Conservation (phyloP, 2,113 vertebrate species). For the Globicephala melas region DNA sequence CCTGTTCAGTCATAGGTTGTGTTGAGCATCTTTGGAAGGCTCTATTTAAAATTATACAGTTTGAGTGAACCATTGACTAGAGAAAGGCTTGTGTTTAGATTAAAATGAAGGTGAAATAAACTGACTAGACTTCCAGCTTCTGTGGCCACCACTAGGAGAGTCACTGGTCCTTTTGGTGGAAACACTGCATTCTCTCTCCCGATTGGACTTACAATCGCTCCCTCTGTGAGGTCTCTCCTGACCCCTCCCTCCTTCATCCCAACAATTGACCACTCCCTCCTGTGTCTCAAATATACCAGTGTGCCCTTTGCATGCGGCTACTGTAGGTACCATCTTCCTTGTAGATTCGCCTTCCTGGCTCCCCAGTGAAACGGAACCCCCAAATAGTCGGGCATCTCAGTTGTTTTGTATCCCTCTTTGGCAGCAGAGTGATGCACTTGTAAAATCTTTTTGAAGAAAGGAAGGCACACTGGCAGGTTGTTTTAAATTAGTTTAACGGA, state of each 20-base stretch:
- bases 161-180: not conserved
- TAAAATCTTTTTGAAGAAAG: not conserved
- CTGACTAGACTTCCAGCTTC: not conserved
- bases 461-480: not conserved
- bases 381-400: not conserved
- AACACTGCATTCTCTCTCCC: not conserved
- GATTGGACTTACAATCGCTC: not conserved
- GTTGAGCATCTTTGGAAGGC: not conserved
- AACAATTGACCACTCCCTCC: not conserved
- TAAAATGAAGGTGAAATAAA: not conserved
- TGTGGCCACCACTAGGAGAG: too few relatives aligned
- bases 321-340: not conserved
- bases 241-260: not conserved
- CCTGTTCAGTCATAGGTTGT: not conserved
- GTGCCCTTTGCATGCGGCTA: not conserved
- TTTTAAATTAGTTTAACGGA: not conserved
- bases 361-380: not conserved
- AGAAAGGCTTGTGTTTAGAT: not conserved
- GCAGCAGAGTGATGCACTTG: not conserved
- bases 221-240: not conserved
- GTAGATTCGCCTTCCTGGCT: not conserved
- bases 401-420: not conserved
- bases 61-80: not conserved
- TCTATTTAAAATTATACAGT: not conserved
- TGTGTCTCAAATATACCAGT: not conserved